Conservation (phyloP, 1,140 invertebrate genomes). For the Bombus consobrinus region DNA sequence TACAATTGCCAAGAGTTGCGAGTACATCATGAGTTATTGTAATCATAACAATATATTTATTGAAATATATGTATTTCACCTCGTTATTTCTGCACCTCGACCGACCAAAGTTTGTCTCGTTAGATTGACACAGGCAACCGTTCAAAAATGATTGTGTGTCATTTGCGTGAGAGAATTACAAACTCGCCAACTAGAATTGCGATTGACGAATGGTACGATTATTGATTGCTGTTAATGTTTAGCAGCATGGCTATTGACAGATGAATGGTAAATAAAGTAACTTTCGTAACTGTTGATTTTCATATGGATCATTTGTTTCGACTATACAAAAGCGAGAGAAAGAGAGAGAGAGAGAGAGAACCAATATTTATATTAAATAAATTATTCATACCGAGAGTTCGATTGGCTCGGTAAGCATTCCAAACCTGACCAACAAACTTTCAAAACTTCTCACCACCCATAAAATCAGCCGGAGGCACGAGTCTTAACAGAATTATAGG, state of each 20-base stretch:
- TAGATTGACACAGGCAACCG: not conserved
- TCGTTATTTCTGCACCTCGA: not conserved
- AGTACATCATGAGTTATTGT: no score
- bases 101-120: not conserved
- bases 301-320: not conserved
- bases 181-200: not conserved
- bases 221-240: not conserved
- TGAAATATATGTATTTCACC: not conserved
- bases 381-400: not conserved
- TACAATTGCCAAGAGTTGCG: not conserved
- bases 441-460: not conserved
- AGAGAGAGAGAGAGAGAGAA: not conserved
- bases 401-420: not conserved
- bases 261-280: not conserved
- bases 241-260: not conserved
- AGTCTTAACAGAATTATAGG: not conserved
- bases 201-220: not conserved
- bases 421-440: not conserved
- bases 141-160: not conserved
- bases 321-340: not conserved
- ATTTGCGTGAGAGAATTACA: not conserved
- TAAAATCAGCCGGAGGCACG: not conserved
- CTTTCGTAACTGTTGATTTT: not conserved
- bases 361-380: constrained; percentile 1
- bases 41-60: not conserved